phyloP scores from a whole-genome alignment of 2,888 invertebrate genomes.

The Himalopsyche anomala region DNA sequence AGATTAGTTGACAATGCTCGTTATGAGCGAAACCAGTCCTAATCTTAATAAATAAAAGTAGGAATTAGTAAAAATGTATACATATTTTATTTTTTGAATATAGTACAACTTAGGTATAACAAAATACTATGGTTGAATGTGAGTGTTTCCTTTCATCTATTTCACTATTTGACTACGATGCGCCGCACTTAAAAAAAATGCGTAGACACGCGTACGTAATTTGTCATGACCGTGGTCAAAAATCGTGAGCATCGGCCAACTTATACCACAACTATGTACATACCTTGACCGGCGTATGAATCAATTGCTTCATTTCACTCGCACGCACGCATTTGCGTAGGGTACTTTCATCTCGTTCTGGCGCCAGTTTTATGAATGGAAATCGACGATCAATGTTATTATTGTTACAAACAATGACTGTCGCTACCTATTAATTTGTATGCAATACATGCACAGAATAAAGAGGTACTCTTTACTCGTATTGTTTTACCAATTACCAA shows the following conservation, averaged over 20 bases:
- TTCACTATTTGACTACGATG: too few relatives aligned
- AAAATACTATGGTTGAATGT: too few relatives aligned
- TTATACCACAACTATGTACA: constrained; percentile 47
- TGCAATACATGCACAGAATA: neutral
- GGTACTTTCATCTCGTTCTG: constrained; percentile 27
- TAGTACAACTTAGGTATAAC: too few relatives aligned
- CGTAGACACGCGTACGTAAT: too few relatives aligned
- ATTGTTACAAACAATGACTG: constrained; percentile 47
- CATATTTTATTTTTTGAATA: too few relatives aligned
- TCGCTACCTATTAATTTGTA: neutral
- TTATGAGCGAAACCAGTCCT: constrained; percentile 24
- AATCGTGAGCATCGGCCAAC: neutral
- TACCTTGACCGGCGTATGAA: constrained; percentile 50
- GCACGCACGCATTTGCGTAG: constrained; percentile 4
- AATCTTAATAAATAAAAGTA: too few relatives aligned
- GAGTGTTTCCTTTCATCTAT: too few relatives aligned
- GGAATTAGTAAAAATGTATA: too few relatives aligned
- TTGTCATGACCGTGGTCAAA: too few relatives aligned
- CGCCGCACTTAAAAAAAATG: too few relatives aligned
- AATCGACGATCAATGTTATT: constrained; percentile 46
- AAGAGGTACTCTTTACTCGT: too few relatives aligned
- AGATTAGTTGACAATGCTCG: neutral
- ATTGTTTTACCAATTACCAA: too few relatives aligned
- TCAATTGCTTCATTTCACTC: constrained; percentile 52
- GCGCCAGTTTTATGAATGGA: constrained; percentile 56